A percentile compares a stretch with the other conserved stretches of the same genome.
Conservation (phyloP, 2,113 vertebrate genomes). For the Cepphus grylle region DNA sequence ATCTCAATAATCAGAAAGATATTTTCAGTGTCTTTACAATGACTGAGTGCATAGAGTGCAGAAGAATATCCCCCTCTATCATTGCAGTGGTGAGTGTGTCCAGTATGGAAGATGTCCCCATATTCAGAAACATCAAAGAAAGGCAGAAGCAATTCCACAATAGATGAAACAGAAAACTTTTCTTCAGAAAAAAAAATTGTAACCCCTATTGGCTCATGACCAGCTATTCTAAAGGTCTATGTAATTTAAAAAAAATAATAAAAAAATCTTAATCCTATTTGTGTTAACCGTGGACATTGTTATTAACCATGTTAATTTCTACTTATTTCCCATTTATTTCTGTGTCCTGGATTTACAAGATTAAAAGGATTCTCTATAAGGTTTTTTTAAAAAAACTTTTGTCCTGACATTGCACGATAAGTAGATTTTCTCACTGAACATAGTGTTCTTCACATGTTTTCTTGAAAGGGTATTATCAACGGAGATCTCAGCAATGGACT, state of each 20-base stretch:
- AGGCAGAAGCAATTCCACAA: neutral
- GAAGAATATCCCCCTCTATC: neutral
- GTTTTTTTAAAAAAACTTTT: neutral
- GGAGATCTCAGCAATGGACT: neutral
- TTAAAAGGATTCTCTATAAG: neutral
- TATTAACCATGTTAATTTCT: neutral
- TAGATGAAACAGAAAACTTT: neutral
- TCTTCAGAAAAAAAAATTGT: neutral
- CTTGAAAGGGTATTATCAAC: neutral
- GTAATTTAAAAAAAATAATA: neutral
- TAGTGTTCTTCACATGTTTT: neutral
- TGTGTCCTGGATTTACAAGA: neutral
- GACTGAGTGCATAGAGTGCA: neutral
- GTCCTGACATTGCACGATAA: neutral
- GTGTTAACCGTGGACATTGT: neutral
- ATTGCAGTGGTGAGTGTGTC: neutral
- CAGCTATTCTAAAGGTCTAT: neutral
- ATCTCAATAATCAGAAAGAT: neutral
- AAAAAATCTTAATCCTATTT: neutral
- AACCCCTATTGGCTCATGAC: neutral
- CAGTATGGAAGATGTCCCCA: neutral
- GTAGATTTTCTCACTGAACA: neutral
- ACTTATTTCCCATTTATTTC: neutral
- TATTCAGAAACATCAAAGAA: neutral
- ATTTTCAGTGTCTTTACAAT: neutral